These are phyloP conservation scores for Parapsyche elsis DNA, from an alignment of 1,140 invertebrate species.

Conservation along the genomic window DNA sequence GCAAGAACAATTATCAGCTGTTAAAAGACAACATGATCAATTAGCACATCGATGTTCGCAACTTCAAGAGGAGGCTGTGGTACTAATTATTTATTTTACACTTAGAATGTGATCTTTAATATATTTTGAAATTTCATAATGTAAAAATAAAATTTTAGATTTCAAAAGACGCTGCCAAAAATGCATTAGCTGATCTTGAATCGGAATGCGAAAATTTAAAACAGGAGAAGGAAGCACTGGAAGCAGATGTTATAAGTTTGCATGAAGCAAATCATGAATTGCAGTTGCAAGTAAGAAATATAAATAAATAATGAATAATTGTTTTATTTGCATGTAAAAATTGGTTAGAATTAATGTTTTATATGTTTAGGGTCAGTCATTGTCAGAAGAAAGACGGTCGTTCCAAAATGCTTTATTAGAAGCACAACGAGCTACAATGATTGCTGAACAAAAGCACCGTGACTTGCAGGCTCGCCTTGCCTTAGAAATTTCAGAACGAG, in stretches of 20 bases:
- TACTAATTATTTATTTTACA: conserved; percentile 19
- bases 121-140: background rate
- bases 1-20: conserved; percentile 75
- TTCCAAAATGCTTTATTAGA: conserved; percentile 63
- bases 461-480: conserved; percentile 60
- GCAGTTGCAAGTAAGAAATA: conserved; percentile 74
- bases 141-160: conserved; percentile 62
- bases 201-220: conserved; percentile 79
- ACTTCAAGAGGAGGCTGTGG: conserved; percentile 48
- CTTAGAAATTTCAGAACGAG: conserved; percentile 62
- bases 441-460: conserved; percentile 62
- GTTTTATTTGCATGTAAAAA: too few relatives aligned
- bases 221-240: conserved; percentile 76
- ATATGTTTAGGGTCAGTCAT: conserved; percentile 58
- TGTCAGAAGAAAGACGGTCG: conserved; percentile 63
- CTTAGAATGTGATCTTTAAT: background rate
- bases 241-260: conserved; percentile 77
- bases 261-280: conserved; percentile 80
- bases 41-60: conserved; percentile 61
- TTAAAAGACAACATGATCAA: conserved; percentile 75
- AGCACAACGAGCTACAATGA: conserved; percentile 60
- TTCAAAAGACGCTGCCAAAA: conserved; percentile 84
- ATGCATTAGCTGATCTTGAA: conserved; percentile 82
- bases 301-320: background rate
- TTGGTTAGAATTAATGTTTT: conserved; percentile 20